Evolutionary conservation across 2,797 vertebrate species (phyloP).

Genomic region (Scyliorhinus canicula): DNA sequence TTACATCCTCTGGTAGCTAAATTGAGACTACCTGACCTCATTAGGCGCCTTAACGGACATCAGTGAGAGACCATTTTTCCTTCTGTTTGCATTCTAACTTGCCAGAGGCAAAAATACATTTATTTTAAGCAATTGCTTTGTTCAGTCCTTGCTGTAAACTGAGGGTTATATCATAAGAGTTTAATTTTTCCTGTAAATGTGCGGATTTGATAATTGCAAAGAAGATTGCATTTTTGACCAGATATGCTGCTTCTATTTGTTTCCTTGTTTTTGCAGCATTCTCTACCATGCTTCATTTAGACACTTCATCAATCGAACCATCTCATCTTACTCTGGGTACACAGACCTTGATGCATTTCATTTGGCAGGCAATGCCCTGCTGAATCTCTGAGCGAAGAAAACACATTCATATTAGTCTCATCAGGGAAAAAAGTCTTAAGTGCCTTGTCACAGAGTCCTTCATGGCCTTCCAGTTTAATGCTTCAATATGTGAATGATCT

Average conservation of each 20-base stretch:
- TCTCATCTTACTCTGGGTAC: not conserved
- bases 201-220: not conserved
- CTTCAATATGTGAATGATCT: constrained; percentile 27
- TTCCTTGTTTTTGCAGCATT: not conserved
- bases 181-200: not conserved
- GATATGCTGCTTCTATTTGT: not conserved
- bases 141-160: not conserved
- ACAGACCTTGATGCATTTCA: not conserved
- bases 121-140: not conserved
- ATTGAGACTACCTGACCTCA: not conserved
- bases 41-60: not conserved
- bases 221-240: not conserved
- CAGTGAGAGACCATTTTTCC: not conserved
- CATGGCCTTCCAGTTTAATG: constrained; percentile 24
- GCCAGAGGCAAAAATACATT: not conserved
- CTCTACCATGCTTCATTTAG: not conserved
- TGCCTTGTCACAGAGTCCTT: not conserved
- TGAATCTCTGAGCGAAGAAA: not conserved
- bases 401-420: constrained; percentile 1
- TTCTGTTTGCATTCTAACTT: not conserved
- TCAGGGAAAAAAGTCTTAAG: not conserved
- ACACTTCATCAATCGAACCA: constrained; percentile 8
- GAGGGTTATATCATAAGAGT: not conserved
- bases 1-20: not conserved
- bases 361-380: not conserved